phyloP scores from a whole-genome alignment of 2,888 invertebrate genomes.

The Neoaliturus tenellus region DNA sequence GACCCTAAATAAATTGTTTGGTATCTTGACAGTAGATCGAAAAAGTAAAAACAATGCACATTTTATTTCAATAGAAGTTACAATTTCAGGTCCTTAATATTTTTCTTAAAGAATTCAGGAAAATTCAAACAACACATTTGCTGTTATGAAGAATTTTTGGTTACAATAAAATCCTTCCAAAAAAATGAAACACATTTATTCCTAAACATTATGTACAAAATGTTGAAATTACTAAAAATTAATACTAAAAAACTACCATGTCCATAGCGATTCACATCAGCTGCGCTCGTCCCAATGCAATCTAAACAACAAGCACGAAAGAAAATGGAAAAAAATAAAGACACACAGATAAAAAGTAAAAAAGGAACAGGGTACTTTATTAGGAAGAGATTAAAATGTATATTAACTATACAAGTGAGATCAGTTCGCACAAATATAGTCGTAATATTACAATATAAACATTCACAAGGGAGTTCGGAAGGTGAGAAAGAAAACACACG shows the following conservation, averaged over 20 bases:
- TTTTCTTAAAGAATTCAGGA: no score
- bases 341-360: conserved; percentile 57
- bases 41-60: no score
- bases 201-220: conserved; percentile 49
- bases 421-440: conserved; percentile 52
- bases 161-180: conserved; percentile 29
- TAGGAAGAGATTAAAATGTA: conserved; percentile 46
- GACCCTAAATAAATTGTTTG: no score
- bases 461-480: conserved; percentile 42
- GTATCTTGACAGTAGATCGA: no score
- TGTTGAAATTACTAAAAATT: conserved; percentile 34
- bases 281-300: conserved; percentile 47
- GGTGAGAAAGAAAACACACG: conserved; percentile 63
- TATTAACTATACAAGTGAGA: conserved; percentile 57
- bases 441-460: conserved; percentile 46
- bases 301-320: conserved; percentile 43
- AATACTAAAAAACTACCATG: conserved; percentile 30
- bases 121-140: no score
- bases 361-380: conserved; percentile 57
- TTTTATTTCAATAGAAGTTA: no score
- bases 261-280: conserved; percentile 2
- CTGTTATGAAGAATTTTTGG: neutral
- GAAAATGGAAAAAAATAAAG: conserved; percentile 52
- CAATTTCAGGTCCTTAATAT: no score
- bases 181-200: conserved; percentile 53